Evolutionary conservation across 1,140 invertebrate species (phyloP), one percentile per base, ranked within the genome.

Genomic region (Drosophila persimilis): DNA sequence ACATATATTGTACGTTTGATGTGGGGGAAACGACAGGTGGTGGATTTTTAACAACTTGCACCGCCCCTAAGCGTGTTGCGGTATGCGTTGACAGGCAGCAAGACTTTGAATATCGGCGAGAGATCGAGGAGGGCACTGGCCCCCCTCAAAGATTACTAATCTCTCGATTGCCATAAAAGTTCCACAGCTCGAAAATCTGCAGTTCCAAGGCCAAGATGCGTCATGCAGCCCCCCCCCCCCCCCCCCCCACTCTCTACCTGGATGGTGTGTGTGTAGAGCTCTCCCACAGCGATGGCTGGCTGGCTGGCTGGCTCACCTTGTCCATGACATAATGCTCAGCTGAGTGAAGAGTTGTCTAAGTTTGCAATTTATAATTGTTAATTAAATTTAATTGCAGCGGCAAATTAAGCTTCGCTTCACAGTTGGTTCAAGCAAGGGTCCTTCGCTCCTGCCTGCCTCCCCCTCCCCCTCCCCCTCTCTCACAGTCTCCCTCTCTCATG

Each of bases 41-140:
- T 74, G 70, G 60, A 53, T 58, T 74, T 67, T 69, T 56, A 63
- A 56, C 58, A 44, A 41, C 52, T 53, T 72, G 58, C 67, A 45
- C 39, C 66, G 70, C 70, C 70, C 70, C 72, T 71, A 55, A 39
- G 55, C 70, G 66, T 54, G 55, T 70, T 56, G 52, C 45, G 20
- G 22, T 22, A 54, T 72, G 65, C 66, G 56, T 71, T 73, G 53
- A 64, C 59, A 73, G 35, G 48, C 46, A 69, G 11, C 45, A 31
- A 15, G 41, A 29, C 44, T 39, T 67, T 43, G n/a, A 56, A 56
- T 44, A 47, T 67, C 15, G 26, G 24, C 22, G 17, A 55, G 20
- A 44, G 51, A 56, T 48, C 13, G 15, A 69, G 35, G 35, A 39
- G 35, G 35, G 9, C 35, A 39, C 35, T 39, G 35, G 2, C 9